These are phyloP conservation scores for Paradoxurus hermaphroditus DNA, from an alignment of 2,113 vertebrate species.

Conservation along the genomic window DNA sequence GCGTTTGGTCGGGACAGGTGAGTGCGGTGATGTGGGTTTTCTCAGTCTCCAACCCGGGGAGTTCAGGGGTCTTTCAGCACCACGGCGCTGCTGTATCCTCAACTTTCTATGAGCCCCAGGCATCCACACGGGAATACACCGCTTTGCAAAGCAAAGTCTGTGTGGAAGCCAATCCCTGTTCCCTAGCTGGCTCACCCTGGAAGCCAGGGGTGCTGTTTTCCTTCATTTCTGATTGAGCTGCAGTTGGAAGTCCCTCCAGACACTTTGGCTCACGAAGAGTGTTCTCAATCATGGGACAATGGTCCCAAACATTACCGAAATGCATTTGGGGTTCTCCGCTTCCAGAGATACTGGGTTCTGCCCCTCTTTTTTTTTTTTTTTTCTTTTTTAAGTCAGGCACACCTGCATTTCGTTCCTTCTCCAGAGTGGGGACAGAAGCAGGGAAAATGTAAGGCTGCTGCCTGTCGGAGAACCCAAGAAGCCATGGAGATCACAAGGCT, in stretches of 20 bases:
- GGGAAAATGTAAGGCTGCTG: neutral
- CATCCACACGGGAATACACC: neutral
- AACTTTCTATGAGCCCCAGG: neutral
- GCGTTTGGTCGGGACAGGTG: neutral
- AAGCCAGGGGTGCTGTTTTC: neutral
- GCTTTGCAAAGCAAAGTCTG: neutral
- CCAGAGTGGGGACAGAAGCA: neutral
- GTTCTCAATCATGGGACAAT: neutral
- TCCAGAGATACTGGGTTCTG: neutral
- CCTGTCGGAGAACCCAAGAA: neutral
- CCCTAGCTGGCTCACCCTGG: neutral
- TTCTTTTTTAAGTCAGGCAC: neutral
- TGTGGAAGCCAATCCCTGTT: neutral
- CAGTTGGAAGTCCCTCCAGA: constrained; percentile 1
- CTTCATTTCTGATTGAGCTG: neutral
- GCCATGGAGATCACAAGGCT: neutral
- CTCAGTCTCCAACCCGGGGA: neutral
- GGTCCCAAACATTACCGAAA: neutral
- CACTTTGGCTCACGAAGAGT: neutral
- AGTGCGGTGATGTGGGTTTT: neutral
- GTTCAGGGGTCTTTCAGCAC: neutral
- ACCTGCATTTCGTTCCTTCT: constrained; percentile 3
- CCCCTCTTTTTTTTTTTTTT: neutral
- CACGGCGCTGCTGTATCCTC: neutral
- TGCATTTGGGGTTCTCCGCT: neutral